Percentiles rank a stretch among this genome's conserved stretches.
Evolutionary conservation across 2,113 vertebrate species (phyloP).

Genomic region (Cebidichthys violaceus): DNA sequence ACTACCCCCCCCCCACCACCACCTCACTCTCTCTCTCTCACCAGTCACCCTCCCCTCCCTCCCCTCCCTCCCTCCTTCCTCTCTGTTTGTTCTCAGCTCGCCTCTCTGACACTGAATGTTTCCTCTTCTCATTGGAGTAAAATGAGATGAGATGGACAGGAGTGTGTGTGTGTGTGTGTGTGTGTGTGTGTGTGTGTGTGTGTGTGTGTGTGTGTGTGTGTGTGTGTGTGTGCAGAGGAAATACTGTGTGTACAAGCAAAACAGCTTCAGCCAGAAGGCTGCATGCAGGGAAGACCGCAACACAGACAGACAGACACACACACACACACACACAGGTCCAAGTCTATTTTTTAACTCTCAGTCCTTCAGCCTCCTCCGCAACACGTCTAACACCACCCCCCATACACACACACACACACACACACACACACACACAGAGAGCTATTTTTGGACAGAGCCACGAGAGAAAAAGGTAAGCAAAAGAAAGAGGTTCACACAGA

Average conservation of each 20-base stretch:
- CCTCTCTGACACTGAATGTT: constrained; percentile 20
- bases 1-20: background rate
- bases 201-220: background rate
- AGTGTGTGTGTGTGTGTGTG: constrained; percentile 5
- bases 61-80: constrained; percentile 2
- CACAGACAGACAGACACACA: background rate
- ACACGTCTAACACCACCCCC: background rate
- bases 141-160: constrained; percentile 2
- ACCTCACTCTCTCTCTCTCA: background rate
- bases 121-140: constrained; percentile 5
- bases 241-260: constrained; percentile 21
- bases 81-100: constrained; percentile 11
- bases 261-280: constrained; percentile 44
- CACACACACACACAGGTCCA: constrained; percentile 2
- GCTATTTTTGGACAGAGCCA: constrained; percentile 62
- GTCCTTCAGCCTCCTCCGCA: constrained; percentile 26
- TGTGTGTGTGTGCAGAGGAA: background rate
- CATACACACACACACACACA: constrained; percentile 7
- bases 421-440: constrained; percentile 15
- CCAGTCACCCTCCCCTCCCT: background rate
- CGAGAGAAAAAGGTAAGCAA: constrained; percentile 42
- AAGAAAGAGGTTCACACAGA: constrained; percentile 32
- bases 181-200: constrained; percentile 13
- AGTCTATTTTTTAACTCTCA: constrained; percentile 53
- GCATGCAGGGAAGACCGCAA: constrained; percentile 51